These are phyloP conservation scores for Taxidea taxus DNA, from an alignment of 2,113 vertebrate species.

Conservation along the genomic window DNA sequence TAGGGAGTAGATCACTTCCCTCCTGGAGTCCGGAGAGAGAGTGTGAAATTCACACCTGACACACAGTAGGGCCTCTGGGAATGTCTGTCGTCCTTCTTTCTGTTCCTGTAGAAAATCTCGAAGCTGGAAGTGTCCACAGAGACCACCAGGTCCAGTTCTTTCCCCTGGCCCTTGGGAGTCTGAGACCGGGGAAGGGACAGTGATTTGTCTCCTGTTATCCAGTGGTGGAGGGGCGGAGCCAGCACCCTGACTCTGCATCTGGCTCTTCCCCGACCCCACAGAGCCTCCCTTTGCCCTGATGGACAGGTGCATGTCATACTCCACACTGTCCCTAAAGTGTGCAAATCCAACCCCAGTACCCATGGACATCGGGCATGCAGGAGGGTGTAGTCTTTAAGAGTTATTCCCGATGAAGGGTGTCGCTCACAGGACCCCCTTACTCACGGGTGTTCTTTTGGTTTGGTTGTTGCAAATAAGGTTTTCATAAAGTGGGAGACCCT, in stretches of 20 bases:
- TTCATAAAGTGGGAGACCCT: not conserved
- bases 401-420: not conserved
- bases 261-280: not conserved
- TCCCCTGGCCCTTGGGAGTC: not conserved
- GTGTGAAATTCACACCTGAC: not conserved
- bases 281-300: not conserved
- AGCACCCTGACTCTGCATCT: not conserved
- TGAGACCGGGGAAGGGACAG: not conserved
- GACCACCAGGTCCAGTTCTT: not conserved
- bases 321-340: not conserved
- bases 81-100: not conserved
- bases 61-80: not conserved
- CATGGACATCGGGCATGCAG: accelerated
- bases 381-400: not conserved
- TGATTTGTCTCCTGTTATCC: not conserved
- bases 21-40: no score
- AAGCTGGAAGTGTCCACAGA: not conserved
- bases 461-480: not conserved
- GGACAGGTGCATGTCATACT: no score
- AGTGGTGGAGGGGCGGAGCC: not conserved
- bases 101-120: not conserved
- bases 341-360: not conserved
- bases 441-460: not conserved
- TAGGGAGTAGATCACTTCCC: not conserved
- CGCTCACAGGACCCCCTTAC: not conserved